Evolutionary conservation across 1,140 invertebrate genomes (phyloP), one percentile per base, ranked within the genome.

Genomic region (Drosophila truncata): DNA sequence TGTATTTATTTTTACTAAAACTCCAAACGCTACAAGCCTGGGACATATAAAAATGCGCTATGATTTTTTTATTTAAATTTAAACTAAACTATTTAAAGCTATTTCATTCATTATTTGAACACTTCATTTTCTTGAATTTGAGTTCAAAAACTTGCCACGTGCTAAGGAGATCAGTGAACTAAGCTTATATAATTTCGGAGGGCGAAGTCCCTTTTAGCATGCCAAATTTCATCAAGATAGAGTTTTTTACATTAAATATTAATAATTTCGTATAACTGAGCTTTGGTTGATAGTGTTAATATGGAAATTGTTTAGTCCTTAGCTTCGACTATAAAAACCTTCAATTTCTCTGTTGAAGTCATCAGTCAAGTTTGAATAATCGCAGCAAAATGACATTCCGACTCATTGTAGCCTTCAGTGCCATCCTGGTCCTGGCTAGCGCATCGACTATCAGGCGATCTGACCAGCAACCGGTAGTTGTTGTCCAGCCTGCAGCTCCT

Each of bases 251-350:
- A 50, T 18, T 8, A 39, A 29, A 14, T 37, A 37, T 16, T 23
- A 14, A 18, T 6, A 4, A 16, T 42, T 25, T 37, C 25, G 8
- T 14, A 14, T 42, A 25, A 42, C 2, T 9, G 25, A 27, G 10
- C 3, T 20, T 62, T 52, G 10, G 25, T 23, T 39, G 13, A 23
- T 59, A 29, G 7, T 41, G 16, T 23, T 25, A 29, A 59, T 16
- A 31, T 39, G 11, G 9, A 16, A 25, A 27, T 23, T 13, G 2
- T 8, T 4, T 31, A n/a, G 7, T 27, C 2, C 1, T 4, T 2
- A 13, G 11, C 1, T 14, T 42, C 8, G 20, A 49, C 39, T 81
- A 82, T 82, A 82, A 66, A 82, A 63, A 54, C 33, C 4, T 10
- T 16, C 0, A 6, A 0, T 20, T 65, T 52, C 10, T 7, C 23